phyloP scores from a whole-genome alignment of 2,797 vertebrate species.

The Enteromius paludinosus region DNA sequence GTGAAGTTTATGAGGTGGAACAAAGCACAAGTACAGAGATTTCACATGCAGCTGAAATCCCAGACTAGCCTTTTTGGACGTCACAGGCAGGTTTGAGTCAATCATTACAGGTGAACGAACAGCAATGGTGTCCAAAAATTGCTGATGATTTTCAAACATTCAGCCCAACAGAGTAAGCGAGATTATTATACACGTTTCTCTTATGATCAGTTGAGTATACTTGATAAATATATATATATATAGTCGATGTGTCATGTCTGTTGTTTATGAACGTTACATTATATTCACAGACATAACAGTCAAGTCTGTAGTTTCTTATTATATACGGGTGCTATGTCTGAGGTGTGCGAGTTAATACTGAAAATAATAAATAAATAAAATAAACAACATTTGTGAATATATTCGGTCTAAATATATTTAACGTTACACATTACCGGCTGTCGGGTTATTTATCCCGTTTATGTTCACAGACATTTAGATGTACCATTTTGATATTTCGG shows the following conservation, averaged over 20 bases:
- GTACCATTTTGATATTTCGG: not conserved
- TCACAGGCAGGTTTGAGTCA: not conserved
- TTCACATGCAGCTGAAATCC: not conserved
- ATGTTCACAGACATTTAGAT: not conserved
- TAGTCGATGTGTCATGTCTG: not conserved
- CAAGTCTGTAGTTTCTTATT: not conserved
- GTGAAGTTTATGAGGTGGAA: not conserved
- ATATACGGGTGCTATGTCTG: not conserved
- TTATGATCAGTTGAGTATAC: not conserved
- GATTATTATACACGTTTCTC: not conserved
- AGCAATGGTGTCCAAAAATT: not conserved
- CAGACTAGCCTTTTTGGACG: not conserved
- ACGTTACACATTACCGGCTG: not conserved
- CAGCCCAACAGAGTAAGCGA: not conserved
- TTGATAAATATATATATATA: too few relatives aligned
- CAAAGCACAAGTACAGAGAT: not conserved
- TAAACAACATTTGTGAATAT: not conserved
- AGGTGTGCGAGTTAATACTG: not conserved
- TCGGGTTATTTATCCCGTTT: too few relatives aligned
- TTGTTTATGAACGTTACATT: not conserved
- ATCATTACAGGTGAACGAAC: not conserved
- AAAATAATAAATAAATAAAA: not conserved
- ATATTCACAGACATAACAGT: not conserved
- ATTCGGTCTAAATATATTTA: not conserved
- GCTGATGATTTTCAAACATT: not conserved